Evolutionary conservation across 23 tunicate genomes (phyloP), one percentile per base, ranked within the genome.

Genomic region (Styela plicata): DNA sequence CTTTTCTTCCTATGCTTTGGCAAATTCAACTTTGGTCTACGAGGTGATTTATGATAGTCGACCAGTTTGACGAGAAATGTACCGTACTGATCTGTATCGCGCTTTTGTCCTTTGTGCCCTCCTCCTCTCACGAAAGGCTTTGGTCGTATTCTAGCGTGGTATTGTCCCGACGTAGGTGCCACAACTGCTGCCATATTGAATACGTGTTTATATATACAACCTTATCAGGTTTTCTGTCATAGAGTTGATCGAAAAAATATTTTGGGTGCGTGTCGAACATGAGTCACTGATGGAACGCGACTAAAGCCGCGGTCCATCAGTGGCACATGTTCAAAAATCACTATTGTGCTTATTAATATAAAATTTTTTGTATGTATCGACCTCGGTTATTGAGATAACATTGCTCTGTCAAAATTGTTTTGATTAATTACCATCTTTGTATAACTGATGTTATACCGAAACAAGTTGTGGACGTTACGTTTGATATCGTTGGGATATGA

Each of bases 121-220:
- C 57, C 57, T 21, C 17, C 27, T 71, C 37, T 33, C 36, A 71
- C 26, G 36, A 71, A 71, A 2, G 77, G 77, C 77, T 32, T 33
- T 5, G 77, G 77, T 33, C 77, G 77, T 34, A 16, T 33, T 36
- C 77, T 71, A 71, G 17, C 77, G n/a, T n/a, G n/a, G 37, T 71
- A 71, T 34, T 34, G 77, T 34, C 36, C 34, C 13, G 24, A n/a
- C 32, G 35, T 28, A 27, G 77, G 77, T 34, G 32, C 37, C 23
- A 71, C 77, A 28, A 71, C 34, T 33, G 77, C 77, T 3, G 77
- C 77, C 77, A 71, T 71, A 27, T 5, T 44, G 57, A 33, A 71
- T 34, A 71, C 36, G 37, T 71, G 77, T 71, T 71, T 71, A 32
- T 30, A 34, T 71, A 34, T 29, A 71, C 23, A 71, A 25, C 77